These are phyloP conservation scores for Augochlora pura DNA, from an alignment of 1,140 invertebrate species.

Conservation along the genomic window DNA sequence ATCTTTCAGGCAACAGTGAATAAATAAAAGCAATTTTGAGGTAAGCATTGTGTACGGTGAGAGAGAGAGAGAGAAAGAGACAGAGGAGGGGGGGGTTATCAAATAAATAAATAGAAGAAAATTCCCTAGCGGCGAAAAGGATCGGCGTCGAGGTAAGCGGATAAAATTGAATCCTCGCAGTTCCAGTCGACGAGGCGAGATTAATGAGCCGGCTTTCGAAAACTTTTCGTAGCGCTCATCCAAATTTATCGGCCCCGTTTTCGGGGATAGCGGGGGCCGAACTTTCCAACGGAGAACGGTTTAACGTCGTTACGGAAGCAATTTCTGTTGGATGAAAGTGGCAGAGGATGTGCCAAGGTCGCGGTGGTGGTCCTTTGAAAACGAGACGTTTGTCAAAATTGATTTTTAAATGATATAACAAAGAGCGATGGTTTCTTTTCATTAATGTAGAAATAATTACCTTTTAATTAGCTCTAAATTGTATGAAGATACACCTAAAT, in stretches of 20 bases:
- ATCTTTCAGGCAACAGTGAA: too few relatives aligned
- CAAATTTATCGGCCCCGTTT: slow-evolving; percentile 32
- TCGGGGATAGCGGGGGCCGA: slow-evolving; percentile 5
- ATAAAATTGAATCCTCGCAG: slow-evolving; percentile 38
- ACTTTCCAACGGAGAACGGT: neutral
- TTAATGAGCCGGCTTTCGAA: slow-evolving; percentile 39
- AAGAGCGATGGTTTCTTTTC: too few relatives aligned
- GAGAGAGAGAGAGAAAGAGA: too few relatives aligned
- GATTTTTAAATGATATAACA: too few relatives aligned
- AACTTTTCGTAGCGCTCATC: slow-evolving; percentile 15
- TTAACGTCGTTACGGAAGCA: neutral
- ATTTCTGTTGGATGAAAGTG: neutral
- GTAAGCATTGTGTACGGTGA: too few relatives aligned
- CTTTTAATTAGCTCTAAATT: too few relatives aligned
- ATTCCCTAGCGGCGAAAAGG: neutral
- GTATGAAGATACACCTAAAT: too few relatives aligned
- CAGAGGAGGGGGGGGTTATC: too few relatives aligned
- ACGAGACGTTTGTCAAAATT: neutral
- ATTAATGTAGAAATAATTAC: too few relatives aligned
- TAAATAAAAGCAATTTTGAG: too few relatives aligned
- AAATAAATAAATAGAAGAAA: too few relatives aligned
- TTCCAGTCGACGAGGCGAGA: slow-evolving; percentile 20
- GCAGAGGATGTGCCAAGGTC: neutral
- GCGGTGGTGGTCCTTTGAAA: neutral
- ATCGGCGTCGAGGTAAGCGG: slow-evolving; percentile 33